Base-by-base conservation (phyloP, 2,888 invertebrate species). In the Phorcus lineatus region DNA sequence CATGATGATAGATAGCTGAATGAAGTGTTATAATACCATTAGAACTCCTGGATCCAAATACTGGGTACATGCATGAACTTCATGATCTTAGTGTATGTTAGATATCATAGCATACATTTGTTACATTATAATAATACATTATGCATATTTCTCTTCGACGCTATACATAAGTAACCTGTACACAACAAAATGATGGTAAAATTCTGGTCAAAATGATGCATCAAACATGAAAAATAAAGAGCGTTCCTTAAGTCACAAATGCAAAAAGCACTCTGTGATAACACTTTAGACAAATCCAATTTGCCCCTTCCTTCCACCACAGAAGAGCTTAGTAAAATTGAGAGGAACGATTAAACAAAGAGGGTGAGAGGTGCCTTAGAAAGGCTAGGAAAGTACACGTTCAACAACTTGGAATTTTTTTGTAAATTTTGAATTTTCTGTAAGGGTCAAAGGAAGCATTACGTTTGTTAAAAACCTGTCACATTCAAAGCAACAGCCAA, bases 401-500 rank as follows among this genome's bases (percentile, higher is more conserved):
- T 70, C 36, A 70, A 70, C 70, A 70, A 70, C 70, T 62, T 24
- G 24, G 62, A 62, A 24, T 24, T 62, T 62, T 62, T 62, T 62
- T 62, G 16, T 28, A 62, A 36, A 70, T 70, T 70, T 70, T 70
- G 16, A n/a, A 17, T 40, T 70, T 70, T 70, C 36, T 31, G 40
- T 70, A 36, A 70, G 19, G 31, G 16, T 40, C 36, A 47, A 47
- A 47, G 47, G 47, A 47, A 47, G 47, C 47, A 47, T 47, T 47
- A 47, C 13, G 22, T 70, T 70, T 40, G 17, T 31, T 70, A 70
- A 70, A 70, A 70, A 28, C 28, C 36, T 70, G 70, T 70, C 70
- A 70, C 40, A 40, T 70, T 70, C 70, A 36, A 70, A 70, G 70
- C 70, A 70, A 70, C 40, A 40, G 70, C 70, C 70, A 70, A 70